Evolutionary conservation across 2,888 invertebrate species (phyloP).

Genomic region (Tetrapedia diversipes): DNA sequence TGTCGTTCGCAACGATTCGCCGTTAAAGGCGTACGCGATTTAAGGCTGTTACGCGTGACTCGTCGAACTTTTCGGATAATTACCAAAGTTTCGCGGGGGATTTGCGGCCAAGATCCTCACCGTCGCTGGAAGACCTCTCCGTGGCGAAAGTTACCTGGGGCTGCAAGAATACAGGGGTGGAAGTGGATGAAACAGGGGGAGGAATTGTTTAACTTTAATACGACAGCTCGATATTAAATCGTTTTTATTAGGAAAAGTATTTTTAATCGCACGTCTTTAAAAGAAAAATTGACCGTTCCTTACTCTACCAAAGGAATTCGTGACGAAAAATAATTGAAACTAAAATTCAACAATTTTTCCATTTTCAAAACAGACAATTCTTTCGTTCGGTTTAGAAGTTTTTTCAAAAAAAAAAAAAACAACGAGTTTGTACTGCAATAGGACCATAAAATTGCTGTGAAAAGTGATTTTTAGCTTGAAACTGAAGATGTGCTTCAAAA

Average conservation of each 20-base stretch:
- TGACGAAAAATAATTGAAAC: neutral
- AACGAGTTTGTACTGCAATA: neutral
- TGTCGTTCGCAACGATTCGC: constrained; percentile 37
- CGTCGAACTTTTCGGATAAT: constrained; percentile 59
- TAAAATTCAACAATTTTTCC: neutral
- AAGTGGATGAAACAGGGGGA: neutral
- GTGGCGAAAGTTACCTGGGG: constrained; percentile 68
- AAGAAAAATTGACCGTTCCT: neutral
- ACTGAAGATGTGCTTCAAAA: neutral
- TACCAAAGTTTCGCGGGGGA: constrained; percentile 68
- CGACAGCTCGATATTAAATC: neutral
- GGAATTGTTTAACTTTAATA: neutral
- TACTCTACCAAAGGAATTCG: neutral
- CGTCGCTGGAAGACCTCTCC: constrained; percentile 56
- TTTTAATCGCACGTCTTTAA: neutral
- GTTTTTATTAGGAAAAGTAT: neutral
- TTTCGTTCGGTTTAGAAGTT: neutral
- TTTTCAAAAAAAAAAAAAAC: constrained; percentile 8
- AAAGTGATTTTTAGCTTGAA: neutral
- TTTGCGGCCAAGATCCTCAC: constrained; percentile 43
- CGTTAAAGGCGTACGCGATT: constrained; percentile 4
- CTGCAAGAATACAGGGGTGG: constrained; percentile 33
- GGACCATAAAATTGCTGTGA: no score
- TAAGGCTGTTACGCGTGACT: constrained; percentile 30
- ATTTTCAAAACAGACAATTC: neutral